Evolutionary conservation across 2,113 vertebrate species (phyloP), one percentile per base, ranked within the genome.

Genomic region (Chaenocephalus aceratus): DNA sequence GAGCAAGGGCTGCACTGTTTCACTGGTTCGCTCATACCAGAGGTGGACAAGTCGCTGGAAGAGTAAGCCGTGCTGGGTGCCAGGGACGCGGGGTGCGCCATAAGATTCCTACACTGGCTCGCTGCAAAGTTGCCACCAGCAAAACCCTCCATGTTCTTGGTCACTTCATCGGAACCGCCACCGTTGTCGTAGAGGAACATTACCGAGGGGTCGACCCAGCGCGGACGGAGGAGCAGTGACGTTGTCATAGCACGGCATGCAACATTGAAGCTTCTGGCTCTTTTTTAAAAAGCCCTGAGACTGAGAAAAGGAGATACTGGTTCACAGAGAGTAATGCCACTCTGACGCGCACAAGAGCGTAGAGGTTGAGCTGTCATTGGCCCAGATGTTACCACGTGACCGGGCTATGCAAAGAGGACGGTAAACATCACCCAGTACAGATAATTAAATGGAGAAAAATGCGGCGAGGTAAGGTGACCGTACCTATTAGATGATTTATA

Each of bases 151-250:
- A 99, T 98, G 95, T 97, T 98, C 95, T 98, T 98, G 95, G 96
- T 97, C 94, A 97, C 96, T 93, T 97, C 96, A 93, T 97, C 96
- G 94, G 97, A 95, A 81, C 86, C 91, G 54, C 88, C 92, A 95
- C 97, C 94, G 96, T 97, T 98, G 96, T 99, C 98, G 96, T 99
- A 99, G 91, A 99, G 97, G 89, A 99, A 99, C 98, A 99, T 99
- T 94, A 98, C 97, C 94, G 93, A 93, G 84, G 97, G 97, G 96
- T 99, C 98, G 95, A 97, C 96, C 97, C 97, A 98, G 96, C 97
- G 97, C 86, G 98, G 97, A 95, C 97, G 97, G 96, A 99, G 97
- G 93, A 99, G 97, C 95, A 99, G 96, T 96, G 98, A 98, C 96
- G 97, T 97, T 97, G 98, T 99, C 98, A 99, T 99, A 99, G 97